These are phyloP conservation scores for Phalacrocorax aristotelis DNA, from an alignment of 2,113 vertebrate genomes.

Conservation along the genomic window DNA sequence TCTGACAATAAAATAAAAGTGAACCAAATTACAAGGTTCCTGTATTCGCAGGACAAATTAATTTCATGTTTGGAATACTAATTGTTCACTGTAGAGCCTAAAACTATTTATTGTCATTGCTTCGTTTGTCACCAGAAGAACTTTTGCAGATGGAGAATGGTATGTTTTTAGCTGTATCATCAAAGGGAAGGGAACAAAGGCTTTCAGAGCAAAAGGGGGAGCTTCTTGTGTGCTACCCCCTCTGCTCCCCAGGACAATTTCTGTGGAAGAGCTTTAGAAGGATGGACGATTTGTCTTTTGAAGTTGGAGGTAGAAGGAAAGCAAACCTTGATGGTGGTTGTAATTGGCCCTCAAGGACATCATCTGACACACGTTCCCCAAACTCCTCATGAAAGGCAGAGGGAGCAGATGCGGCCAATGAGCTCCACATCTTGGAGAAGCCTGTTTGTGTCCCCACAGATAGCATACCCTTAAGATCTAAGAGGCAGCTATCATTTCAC, in stretches of 20 bases:
- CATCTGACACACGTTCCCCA: background rate
- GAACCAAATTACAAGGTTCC: constrained; percentile 77
- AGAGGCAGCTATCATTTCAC: background rate
- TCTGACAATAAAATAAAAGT: constrained; percentile 83
- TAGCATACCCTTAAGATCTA: background rate
- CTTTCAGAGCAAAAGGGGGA: background rate
- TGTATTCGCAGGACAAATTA: constrained; percentile 75
- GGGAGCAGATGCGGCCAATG: background rate
- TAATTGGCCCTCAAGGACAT: background rate
- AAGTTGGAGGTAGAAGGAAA: background rate
- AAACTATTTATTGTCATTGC: background rate
- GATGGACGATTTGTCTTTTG: background rate
- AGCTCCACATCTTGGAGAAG: background rate
- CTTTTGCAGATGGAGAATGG: background rate
- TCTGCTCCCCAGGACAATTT: background rate
- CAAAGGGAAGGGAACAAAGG: background rate
- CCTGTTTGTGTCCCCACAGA: background rate
- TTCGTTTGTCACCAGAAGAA: background rate
- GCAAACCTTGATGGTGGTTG: background rate
- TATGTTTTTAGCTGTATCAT: background rate
- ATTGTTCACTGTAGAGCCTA: constrained; percentile 58
- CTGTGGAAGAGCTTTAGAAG: background rate
- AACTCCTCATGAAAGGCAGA: background rate
- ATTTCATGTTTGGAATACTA: constrained; percentile 83
- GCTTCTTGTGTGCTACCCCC: background rate